Conservation (phyloP, 2,888 invertebrate genomes). For the Lycia hirtaria region DNA sequence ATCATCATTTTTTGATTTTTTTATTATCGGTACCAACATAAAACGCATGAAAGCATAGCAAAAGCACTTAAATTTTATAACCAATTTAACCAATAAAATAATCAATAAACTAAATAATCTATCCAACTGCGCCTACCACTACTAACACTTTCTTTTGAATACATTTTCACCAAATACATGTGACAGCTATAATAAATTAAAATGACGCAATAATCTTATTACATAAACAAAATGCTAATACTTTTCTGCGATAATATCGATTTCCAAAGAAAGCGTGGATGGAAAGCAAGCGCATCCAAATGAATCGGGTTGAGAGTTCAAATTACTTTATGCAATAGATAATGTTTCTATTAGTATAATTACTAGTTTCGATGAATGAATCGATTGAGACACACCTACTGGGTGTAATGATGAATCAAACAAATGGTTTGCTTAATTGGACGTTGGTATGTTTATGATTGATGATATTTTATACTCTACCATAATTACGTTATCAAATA, state of each 20-base stretch:
- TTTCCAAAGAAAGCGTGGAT: constrained; percentile 46
- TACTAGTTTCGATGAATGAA: constrained; percentile 2
- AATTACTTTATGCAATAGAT: constrained; percentile 29
- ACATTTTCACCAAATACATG: constrained; percentile 12
- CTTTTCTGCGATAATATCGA: constrained; percentile 37
- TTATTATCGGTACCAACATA: too few species aligned
- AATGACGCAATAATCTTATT: constrained; percentile 28
- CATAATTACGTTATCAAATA: too few species aligned
- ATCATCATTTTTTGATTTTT: too few species aligned
- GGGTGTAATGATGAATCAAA: not conserved
- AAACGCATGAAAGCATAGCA: not conserved
- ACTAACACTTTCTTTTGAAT: constrained; percentile 9
- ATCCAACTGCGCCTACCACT: not conserved
- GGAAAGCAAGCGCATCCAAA: constrained; percentile 42
- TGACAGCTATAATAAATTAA: constrained; percentile 21
- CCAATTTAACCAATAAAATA: not conserved
- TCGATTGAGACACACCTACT: constrained; percentile 8
- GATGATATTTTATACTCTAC: too few species aligned
- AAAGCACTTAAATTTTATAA: not conserved
- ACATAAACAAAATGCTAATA: constrained; percentile 38
- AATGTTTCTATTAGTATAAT: constrained; percentile 17
- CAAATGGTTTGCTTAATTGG: not conserved
- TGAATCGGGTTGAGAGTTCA: constrained; percentile 39
- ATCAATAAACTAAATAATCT: constrained; percentile 1
- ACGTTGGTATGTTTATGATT: not conserved